Conservation (phyloP, 2,888 invertebrate species). For the Drosophila percnosoma region DNA sequence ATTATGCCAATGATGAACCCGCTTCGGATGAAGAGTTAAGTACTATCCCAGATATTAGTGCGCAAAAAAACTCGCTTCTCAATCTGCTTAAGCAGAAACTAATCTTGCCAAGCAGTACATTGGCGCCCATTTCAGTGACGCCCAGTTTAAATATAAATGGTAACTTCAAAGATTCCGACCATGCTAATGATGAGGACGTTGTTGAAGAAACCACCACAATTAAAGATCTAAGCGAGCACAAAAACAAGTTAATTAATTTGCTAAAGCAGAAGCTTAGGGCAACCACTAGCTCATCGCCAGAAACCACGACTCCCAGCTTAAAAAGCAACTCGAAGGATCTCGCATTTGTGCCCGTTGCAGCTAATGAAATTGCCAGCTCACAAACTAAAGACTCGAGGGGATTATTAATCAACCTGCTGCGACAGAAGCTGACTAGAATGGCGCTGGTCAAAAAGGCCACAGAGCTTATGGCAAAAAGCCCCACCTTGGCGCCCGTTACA, state of each 20-base stretch:
- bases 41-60: constrained; percentile 14
- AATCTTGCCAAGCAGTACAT: constrained; percentile 5
- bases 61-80: constrained; percentile 40
- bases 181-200: constrained; percentile 37
- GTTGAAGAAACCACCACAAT: constrained; percentile 9
- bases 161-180: constrained; percentile 26
- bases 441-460: constrained; percentile 15
- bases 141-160: background rate
- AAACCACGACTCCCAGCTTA: constrained; percentile 4
- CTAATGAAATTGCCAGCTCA: constrained; percentile 25
- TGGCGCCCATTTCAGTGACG: background rate
- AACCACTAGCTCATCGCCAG: background rate
- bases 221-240: constrained; percentile 31
- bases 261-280: constrained; percentile 31
- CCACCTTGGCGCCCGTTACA: constrained; percentile 23
- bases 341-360: constrained; percentile 38
- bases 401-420: constrained; percentile 47
- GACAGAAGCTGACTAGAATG: constrained; percentile 36
- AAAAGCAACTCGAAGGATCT: background rate
- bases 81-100: constrained; percentile 39
- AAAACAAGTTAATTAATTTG: constrained; percentile 41
- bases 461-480: constrained; percentile 5
- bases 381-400: constrained; percentile 30
- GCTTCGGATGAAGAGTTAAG: constrained; percentile 15
- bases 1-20: constrained; percentile 62